phyloP scores from a whole-genome alignment of 2,113 vertebrate genomes.

The Paedocypris sp. region DNA sequence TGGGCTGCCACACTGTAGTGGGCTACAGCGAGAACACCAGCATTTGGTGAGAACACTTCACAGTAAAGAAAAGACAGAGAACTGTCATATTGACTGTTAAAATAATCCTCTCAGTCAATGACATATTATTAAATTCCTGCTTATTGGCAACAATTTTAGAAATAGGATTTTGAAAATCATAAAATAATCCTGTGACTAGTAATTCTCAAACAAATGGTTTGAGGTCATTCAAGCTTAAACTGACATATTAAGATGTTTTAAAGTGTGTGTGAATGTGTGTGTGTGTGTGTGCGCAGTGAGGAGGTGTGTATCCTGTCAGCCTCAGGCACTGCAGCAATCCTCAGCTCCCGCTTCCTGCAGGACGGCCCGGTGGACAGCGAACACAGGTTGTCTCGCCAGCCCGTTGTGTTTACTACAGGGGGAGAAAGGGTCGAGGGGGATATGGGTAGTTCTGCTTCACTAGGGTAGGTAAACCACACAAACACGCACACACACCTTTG shows the following conservation, averaged over 20 bases:
- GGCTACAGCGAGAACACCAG: conserved; percentile 97
- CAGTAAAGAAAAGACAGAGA: not conserved
- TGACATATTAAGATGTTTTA: too few species aligned
- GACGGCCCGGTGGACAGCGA: conserved; percentile 86
- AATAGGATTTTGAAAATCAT: too few species aligned
- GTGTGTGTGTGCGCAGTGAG: conserved; percentile 62
- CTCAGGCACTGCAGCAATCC: conserved; percentile 87
- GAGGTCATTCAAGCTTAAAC: too few species aligned
- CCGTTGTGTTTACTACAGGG: conserved; percentile 68
- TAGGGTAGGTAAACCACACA: conserved; percentile 56
- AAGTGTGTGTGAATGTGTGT: not conserved
- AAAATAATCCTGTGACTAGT: too few species aligned
- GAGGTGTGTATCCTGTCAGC: conserved; percentile 98
- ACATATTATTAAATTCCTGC: too few species aligned
- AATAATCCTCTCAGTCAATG: too few species aligned
- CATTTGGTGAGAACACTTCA: conserved; percentile 84
- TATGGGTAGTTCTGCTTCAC: conserved; percentile 62
- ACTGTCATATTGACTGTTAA: too few species aligned
- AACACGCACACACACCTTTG: not conserved
- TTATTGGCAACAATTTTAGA: not conserved
- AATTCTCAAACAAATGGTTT: too few species aligned
- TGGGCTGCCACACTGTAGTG: conserved; percentile 94
- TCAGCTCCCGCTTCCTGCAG: conserved; percentile 90
- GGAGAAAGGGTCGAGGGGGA: conserved; percentile 69
- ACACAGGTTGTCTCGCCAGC: conserved; percentile 80